Evolutionary conservation across 2,888 invertebrate species (phyloP).

Genomic region (Itoplectis maculator): DNA sequence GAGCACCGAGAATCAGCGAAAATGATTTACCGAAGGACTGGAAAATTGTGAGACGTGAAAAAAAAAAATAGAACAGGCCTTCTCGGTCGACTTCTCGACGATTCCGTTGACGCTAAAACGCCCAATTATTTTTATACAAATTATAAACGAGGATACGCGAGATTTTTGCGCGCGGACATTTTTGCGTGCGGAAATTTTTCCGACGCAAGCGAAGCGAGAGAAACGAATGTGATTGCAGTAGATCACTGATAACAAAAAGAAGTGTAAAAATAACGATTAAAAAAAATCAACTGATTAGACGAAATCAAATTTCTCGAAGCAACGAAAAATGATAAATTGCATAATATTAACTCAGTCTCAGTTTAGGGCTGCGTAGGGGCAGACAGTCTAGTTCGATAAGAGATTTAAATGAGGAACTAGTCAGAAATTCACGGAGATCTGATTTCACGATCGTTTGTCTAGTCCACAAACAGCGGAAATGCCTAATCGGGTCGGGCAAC

Average conservation of each 20-base stretch:
- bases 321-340: slow-evolving; percentile 71
- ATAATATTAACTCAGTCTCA: slow-evolving; percentile 56
- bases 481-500: slow-evolving; percentile 63
- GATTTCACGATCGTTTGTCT: slow-evolving; percentile 40
- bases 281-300: slow-evolving; percentile 40
- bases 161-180: slow-evolving; percentile 54
- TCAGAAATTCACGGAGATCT: slow-evolving; percentile 42
- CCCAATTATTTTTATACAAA: slow-evolving; percentile 83
- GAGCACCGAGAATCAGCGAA: slow-evolving; percentile 46
- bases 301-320: slow-evolving; percentile 73
- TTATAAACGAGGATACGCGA: slow-evolving; percentile 69
- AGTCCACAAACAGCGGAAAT: slow-evolving; percentile 58
- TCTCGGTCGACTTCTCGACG: slow-evolving; percentile 67
- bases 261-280: background rate
- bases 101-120: slow-evolving; percentile 75
- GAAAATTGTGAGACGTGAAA: slow-evolving; percentile 16
- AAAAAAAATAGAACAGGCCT: slow-evolving; percentile 7
- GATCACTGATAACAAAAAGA: slow-evolving; percentile 35
- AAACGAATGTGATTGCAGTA: slow-evolving; percentile 54
- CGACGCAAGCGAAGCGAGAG: slow-evolving; percentile 25
- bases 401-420: slow-evolving; percentile 47
- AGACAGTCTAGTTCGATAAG: slow-evolving; percentile 43
- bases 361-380: slow-evolving; percentile 21
- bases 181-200: slow-evolving; percentile 44
- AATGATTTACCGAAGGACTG: background rate